These are phyloP conservation scores for Mus caroli DNA, from an alignment of 2,797 vertebrate species.

Conservation along the genomic window DNA sequence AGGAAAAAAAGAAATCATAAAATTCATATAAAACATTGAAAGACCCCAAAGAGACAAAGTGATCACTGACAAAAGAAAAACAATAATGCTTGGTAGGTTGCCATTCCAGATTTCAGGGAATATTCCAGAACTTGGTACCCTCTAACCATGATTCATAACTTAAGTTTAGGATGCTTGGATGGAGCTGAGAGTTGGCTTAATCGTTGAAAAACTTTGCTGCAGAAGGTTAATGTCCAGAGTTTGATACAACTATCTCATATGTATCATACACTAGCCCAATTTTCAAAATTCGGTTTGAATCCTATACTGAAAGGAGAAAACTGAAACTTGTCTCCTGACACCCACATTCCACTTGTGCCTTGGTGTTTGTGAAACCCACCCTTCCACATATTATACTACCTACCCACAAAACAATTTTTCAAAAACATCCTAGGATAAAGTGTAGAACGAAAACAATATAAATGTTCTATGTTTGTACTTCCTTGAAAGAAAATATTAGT, in stretches of 20 bases:
- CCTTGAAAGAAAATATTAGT: background rate
- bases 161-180: background rate
- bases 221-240: background rate
- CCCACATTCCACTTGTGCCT: background rate
- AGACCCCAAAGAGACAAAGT: background rate
- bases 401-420: background rate
- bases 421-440: background rate
- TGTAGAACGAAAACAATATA: background rate
- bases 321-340: background rate
- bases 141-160: background rate
- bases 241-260: background rate
- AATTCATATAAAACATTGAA: background rate
- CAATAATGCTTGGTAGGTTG: background rate
- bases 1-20: background rate
- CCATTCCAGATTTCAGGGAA: background rate
- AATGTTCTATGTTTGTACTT: constrained; percentile 22
- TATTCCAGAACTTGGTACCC: background rate
- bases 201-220: background rate
- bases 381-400: background rate
- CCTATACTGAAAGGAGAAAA: background rate
- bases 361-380: background rate
- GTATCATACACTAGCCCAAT: too few species aligned
- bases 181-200: background rate
- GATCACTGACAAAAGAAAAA: background rate
- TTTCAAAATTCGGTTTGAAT: background rate